phyloP scores from a whole-genome alignment of 2,888 invertebrate species.

The Callinectes sapidus region DNA sequence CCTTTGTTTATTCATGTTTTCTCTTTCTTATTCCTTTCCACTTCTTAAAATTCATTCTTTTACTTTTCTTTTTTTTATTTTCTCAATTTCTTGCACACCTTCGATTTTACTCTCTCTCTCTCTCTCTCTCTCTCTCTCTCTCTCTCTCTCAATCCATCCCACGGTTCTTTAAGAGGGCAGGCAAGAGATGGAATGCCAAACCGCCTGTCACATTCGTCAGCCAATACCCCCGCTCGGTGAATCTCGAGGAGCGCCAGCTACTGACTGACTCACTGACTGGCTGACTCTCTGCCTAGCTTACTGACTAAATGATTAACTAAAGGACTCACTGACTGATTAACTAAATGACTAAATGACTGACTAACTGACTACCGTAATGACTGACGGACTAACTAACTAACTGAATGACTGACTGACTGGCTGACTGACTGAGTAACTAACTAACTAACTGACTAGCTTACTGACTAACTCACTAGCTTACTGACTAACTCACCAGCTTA shows the following conservation, averaged over 20 bases:
- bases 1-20: no score
- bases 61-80: neutral
- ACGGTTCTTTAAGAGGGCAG: neutral
- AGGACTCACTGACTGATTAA: no score
- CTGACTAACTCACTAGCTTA: no score
- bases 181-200: neutral
- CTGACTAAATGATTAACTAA: no score
- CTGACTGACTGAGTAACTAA: neutral
- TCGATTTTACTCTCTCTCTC: slow-evolving; percentile 18
- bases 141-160: neutral
- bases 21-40: no score
- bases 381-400: no score
- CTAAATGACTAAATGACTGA: no score
- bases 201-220: neutral
- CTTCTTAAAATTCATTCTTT: neutral
- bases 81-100: neutral
- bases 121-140: slow-evolving; percentile 25
- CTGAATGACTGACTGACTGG: no score
- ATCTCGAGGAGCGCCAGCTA: neutral
- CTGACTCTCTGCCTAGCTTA: no score
- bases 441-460: no score
- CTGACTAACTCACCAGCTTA: no score
- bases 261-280: neutral
- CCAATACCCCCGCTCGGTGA: neutral
- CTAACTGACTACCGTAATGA: no score